Base-by-base conservation (phyloP, 2,797 vertebrate genomes). In the Amazona ochrocephala region DNA sequence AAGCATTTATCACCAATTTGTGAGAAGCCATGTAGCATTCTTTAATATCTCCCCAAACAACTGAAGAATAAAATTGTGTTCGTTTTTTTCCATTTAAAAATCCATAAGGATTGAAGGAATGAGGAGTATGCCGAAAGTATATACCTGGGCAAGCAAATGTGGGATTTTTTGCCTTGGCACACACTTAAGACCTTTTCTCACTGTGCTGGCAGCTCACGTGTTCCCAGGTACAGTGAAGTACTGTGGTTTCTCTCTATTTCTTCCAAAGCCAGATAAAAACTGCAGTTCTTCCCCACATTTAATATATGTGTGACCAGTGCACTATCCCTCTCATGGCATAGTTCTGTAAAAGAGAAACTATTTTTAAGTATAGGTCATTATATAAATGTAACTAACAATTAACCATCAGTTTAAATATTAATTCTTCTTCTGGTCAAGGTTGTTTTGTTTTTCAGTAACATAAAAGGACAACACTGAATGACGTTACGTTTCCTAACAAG, bases 401-500 rank as follows among this genome's bases (percentile, higher is more conserved):
- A 74, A 27, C n/a, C 8, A n/a, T 29, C 41, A 18, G 9, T 56
- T 51, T 32, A 78, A 17, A 67, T 81, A 64, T 47, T 96, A 5
- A 11, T 92, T 93, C 44, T 77, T 92, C 73, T 68, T 67, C 82
- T 56, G 78, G 66, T 58, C 47, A 56, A 51, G 27, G 24, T 64
- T 61, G 64, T 9, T 22, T 82, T 90, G 71, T 16, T 96, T 91
- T 80, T 92, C 54, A 87, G 74, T 90, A 85, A 91, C 90, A 93
- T 77, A 66, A 91, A 47, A 84, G 65, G 61, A 64, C 17, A 61
- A 51, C 44, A 71, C 39, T 66, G 82, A 90, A 47, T 54, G 34
- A 83, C 67, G 90, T 78, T 71, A 71, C 13, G 18, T 93, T 87
- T 92, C 30, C 8, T 71, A 54, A 70, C 22, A 76, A 78, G 50